Evolutionary conservation across 1,140 invertebrate genomes (phyloP).

Genomic region (Anoplolepis gracilipes): DNA sequence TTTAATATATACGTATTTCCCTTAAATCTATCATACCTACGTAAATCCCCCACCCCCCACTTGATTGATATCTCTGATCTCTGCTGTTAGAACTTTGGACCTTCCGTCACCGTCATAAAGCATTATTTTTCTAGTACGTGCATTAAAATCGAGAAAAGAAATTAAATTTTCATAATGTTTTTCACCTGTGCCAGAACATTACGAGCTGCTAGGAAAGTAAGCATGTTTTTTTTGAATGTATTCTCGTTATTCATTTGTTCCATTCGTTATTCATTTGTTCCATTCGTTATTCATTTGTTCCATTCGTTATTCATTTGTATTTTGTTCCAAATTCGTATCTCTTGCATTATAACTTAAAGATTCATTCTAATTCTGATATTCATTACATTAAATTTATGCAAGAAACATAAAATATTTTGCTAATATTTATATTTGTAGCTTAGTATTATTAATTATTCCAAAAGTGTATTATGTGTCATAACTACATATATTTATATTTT

Average conservation of each 20-base stretch:
- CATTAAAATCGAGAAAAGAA: not conserved
- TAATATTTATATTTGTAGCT: not conserved
- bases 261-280: too few species aligned
- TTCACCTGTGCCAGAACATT: slow-evolving; percentile 39
- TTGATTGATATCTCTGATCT: not conserved
- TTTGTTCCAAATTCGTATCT: not conserved
- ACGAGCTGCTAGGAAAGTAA: slow-evolving; percentile 53
- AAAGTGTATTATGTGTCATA: too few species aligned
- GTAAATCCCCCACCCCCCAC: not conserved
- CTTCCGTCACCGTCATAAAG: not conserved
- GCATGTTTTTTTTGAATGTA: not conserved
- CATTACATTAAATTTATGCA: not conserved
- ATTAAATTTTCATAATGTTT: slow-evolving; percentile 50
- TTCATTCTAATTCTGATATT: not conserved
- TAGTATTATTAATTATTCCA: too few species aligned
- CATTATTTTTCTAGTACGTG: not conserved
- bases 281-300: too few species aligned
- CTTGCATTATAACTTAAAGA: not conserved
- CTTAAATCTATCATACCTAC: not conserved
- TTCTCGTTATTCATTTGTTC: slow-evolving; percentile 24
- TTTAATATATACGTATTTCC: too few species aligned
- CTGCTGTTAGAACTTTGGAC: slow-evolving; percentile 60
- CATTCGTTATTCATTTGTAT: too few species aligned
- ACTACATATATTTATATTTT: too few species aligned
- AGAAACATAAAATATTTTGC: not conserved